These are phyloP conservation scores for Lasaia peninsularis DNA, from an alignment of 1,140 invertebrate species.

Conservation along the genomic window DNA sequence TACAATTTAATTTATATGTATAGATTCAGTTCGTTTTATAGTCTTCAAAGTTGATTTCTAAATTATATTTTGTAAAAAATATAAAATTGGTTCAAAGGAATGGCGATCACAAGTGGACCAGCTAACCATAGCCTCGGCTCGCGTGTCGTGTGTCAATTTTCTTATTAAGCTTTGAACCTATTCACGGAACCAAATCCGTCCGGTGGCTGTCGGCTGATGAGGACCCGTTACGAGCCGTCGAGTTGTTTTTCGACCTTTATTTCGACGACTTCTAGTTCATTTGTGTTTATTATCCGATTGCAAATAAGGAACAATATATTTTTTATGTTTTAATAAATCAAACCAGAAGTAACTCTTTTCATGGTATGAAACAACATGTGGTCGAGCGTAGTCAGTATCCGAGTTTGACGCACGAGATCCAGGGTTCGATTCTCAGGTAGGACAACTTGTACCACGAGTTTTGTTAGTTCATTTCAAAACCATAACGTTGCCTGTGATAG, in stretches of 20 bases:
- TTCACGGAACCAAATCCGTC: conserved; percentile 71
- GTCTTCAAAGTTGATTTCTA: background rate
- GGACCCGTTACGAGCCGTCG: background rate
- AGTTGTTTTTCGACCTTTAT: background rate
- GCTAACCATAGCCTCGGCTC: conserved; percentile 20
- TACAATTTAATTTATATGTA: too few relatives aligned
- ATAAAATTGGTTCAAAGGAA: conserved; percentile 5
- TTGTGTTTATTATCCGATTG: background rate
- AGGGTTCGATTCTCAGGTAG: too few relatives aligned
- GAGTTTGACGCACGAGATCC: too few relatives aligned
- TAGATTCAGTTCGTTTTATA: too few relatives aligned
- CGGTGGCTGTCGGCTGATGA: conserved; percentile 62
- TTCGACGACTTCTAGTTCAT: background rate
- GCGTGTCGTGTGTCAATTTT: conserved; percentile 66
- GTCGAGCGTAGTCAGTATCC: too few relatives aligned
- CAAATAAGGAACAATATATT: background rate
- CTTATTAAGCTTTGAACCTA: conserved; percentile 67
- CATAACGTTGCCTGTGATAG: too few relatives aligned
- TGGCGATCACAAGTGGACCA: background rate
- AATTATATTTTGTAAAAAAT: background rate
- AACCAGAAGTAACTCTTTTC: too few relatives aligned
- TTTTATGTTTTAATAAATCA: too few relatives aligned
- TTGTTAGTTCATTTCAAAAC: too few relatives aligned
- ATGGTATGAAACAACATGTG: too few relatives aligned
- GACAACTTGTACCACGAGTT: too few relatives aligned